These are phyloP conservation scores for Corynorhinus townsendii DNA, from an alignment of 2,113 vertebrate species.

Conservation along the genomic window DNA sequence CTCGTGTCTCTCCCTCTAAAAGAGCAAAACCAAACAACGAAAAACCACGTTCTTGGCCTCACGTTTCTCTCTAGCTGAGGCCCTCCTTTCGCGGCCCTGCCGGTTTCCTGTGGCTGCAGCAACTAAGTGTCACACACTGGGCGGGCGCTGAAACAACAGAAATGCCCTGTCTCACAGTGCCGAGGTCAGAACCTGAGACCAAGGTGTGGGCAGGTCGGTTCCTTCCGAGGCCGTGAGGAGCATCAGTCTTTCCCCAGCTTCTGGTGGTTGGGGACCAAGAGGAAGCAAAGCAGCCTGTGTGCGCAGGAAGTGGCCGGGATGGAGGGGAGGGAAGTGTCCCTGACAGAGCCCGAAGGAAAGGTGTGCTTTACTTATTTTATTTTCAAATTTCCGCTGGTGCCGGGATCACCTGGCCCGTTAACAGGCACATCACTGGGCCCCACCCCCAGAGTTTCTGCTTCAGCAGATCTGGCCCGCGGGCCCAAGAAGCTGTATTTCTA, in stretches of 20 bases:
- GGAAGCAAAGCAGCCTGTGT: not conserved
- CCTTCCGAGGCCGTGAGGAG: not conserved
- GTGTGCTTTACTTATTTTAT: not conserved
- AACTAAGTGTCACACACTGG: not conserved
- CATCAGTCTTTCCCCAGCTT: too few relatives aligned
- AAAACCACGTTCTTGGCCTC: not conserved
- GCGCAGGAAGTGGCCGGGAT: not conserved
- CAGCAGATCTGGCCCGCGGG: not conserved
- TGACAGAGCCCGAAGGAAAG: not conserved
- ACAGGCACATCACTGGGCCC: too few relatives aligned
- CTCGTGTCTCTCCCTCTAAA: not conserved
- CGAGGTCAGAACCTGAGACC: too few relatives aligned
- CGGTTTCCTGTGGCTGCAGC: not conserved
- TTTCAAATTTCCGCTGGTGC: not conserved
- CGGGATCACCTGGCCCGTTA: not conserved
- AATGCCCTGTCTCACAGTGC: not conserved
- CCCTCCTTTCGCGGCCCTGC: fast-evolving
- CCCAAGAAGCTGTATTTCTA: not conserved
- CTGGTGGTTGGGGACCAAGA: not conserved
- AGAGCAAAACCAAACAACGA: not conserved
- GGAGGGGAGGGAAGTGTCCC: not conserved
- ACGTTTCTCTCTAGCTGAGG: not conserved
- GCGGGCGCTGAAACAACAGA: not conserved
- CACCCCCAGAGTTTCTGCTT: not conserved
- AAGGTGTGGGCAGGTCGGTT: fast-evolving